These are phyloP conservation scores for Apteryx owenii DNA, from an alignment of 2,113 vertebrate genomes.

Conservation along the genomic window DNA sequence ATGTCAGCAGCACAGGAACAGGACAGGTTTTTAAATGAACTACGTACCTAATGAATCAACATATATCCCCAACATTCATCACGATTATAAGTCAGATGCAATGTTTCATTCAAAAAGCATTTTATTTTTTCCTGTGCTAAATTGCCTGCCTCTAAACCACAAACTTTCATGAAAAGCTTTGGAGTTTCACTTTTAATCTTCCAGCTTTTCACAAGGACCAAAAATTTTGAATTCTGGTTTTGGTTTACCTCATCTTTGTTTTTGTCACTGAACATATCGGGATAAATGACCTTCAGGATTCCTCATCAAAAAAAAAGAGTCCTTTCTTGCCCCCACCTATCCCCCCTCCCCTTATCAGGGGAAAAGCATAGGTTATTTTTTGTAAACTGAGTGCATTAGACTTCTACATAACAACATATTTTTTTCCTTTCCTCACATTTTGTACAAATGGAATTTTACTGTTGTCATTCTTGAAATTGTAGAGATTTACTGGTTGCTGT, in stretches of 20 bases:
- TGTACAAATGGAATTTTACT: not conserved
- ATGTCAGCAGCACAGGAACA: conserved; percentile 25
- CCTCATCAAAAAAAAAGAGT: not conserved
- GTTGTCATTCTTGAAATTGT: not conserved
- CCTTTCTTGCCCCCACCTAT: too few relatives aligned
- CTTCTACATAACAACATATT: not conserved
- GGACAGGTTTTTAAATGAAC: not conserved
- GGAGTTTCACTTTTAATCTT: not conserved
- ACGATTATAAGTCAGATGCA: not conserved
- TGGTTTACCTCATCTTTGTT: not conserved
- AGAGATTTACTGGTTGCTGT: not conserved
- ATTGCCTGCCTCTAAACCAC: not conserved
- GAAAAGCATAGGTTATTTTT: not conserved
- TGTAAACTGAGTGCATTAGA: not conserved
- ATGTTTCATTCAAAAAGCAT: not conserved
- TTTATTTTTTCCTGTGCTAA: not conserved
- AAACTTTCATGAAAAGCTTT: not conserved
- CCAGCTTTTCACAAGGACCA: not conserved
- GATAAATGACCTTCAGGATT: not conserved
- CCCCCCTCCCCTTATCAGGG: not conserved
- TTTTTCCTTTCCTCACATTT: not conserved
- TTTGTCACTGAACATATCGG: not conserved
- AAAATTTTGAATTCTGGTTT: not conserved
- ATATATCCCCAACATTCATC: not conserved
- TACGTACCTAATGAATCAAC: conserved; percentile 18